A percentile compares a stretch with the other conserved stretches of the same genome.
Evolutionary conservation across 1,140 invertebrate genomes (phyloP).

Genomic region (Bathynomus jamesi): DNA sequence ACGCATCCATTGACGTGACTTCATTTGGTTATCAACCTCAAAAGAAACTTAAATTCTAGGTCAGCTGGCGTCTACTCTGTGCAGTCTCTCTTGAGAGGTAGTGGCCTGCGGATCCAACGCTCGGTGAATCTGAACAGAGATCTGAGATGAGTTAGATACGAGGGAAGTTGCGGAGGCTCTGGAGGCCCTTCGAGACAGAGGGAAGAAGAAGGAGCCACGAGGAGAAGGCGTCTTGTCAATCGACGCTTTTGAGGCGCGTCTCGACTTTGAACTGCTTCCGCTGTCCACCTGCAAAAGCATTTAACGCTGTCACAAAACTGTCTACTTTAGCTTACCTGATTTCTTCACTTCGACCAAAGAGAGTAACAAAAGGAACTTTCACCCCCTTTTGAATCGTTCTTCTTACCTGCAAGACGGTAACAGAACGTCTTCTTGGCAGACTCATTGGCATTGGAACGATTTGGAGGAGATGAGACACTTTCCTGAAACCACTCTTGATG

Average conservation of each 20-base stretch:
- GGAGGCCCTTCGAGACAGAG: conserved; percentile 33
- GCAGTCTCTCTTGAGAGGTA: not conserved
- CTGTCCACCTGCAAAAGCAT: conserved; percentile 23
- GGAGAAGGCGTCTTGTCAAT: conserved; percentile 34
- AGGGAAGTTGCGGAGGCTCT: conserved; percentile 31
- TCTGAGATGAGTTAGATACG: conserved; percentile 26
- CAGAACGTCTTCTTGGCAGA: conserved; percentile 30
- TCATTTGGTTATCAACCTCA: not conserved
- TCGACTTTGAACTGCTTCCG: conserved; percentile 26
- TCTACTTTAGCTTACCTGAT: not conserved
- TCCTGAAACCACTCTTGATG: conserved; percentile 29
- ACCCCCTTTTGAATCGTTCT: not conserved
- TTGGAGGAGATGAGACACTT: conserved; percentile 40
- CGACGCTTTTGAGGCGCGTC: conserved; percentile 33
- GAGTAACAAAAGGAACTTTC: not conserved
- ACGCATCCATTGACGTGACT: not conserved
- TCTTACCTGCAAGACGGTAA: conserved; percentile 58
- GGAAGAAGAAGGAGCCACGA: conserved; percentile 36
- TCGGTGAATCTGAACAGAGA: conserved; percentile 29
- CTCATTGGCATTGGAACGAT: conserved; percentile 58
- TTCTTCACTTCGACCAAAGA: not conserved
- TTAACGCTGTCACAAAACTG: no score
- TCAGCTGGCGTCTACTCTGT: not conserved
- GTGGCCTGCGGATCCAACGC: not conserved
- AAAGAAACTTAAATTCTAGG: not conserved